Evolutionary conservation across 2,888 invertebrate genomes (phyloP).

Genomic region (Hypolimnas misippus): DNA sequence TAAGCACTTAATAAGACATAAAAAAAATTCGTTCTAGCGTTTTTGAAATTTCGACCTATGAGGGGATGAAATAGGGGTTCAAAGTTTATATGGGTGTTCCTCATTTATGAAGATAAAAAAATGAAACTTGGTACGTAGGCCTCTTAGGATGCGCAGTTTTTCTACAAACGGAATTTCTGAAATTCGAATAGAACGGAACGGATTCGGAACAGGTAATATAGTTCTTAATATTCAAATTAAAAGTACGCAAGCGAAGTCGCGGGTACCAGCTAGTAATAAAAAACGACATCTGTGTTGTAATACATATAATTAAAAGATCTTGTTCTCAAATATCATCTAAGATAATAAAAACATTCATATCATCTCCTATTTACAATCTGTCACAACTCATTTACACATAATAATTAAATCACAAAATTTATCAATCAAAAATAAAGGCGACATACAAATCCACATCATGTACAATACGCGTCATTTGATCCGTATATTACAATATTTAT

Average conservation of each 20-base stretch:
- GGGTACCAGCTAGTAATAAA: conserved; percentile 10
- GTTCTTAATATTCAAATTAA: not conserved
- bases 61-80: no score
- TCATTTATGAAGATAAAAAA: no score
- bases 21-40: no score
- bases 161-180: no score
- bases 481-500: conserved; percentile 35
- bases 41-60: no score
- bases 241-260: no score
- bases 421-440: conserved; percentile 59
- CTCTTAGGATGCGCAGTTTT: no score
- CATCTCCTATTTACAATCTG: conserved; percentile 67
- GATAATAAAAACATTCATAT: conserved; percentile 61
- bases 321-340: conserved; percentile 72
- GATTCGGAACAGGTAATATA: no score
- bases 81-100: no score
- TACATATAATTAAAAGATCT: conserved; percentile 77
- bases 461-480: conserved; percentile 44
- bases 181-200: no score
- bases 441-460: conserved; percentile 51
- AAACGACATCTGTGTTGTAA: conserved; percentile 45
- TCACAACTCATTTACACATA: conserved; percentile 63
- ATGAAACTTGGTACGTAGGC: no score
- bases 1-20: no score
- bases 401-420: conserved; percentile 44